Evolutionary conservation across 2,797 vertebrate genomes (phyloP), one percentile per base, ranked within the genome.

Genomic region (Tiaroga cobitis): DNA sequence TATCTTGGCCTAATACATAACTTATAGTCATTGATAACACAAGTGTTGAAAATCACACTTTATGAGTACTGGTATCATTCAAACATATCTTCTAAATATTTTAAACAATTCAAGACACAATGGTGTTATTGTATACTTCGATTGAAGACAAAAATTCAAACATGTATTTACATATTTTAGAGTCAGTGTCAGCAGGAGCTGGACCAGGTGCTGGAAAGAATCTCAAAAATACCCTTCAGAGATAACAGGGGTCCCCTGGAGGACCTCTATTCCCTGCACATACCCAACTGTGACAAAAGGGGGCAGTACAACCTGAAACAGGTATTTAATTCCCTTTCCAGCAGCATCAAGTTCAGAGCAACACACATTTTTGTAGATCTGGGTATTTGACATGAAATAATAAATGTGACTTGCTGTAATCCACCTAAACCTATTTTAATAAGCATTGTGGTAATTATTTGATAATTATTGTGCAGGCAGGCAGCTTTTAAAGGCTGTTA

Each of bases 301-400:
- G 98, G 98, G 91, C 95, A 97, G 90, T 99, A 98, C 93, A 99
- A 99, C 93, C 96, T 98, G 91, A 99, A 99, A 94, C 98, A 99
- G 97, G 98, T 97, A 74, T 39, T 41, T 54, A 10, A n/a, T 81
- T 67, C n/a, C 3, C n/a, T 43, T 43, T n/a, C 41, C 24, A 26
- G 16, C 74, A 59, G 51, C 46, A 56, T 37, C 3, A 16, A 18
- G 13, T 77, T 77, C 37, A 13, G n/a, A 32, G 15, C 51, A 73
- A 43, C 6, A n/a, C 10, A 51, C 18, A 24, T 80, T 34, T 80
- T 34, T 37, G 63, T 51, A 81, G 29, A 54, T 80, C 13, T 68
- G 4, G 16, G 18, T 79, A 46, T 73, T 29, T n/a, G 29, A 67
- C 11, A 80, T 32, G 8, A 67, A 49, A 24, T 41, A 49, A 24